Evolutionary conservation across 2,113 vertebrate genomes (phyloP), one percentile per base, ranked within the genome.

Genomic region (Dipodomys spectabilis): DNA sequence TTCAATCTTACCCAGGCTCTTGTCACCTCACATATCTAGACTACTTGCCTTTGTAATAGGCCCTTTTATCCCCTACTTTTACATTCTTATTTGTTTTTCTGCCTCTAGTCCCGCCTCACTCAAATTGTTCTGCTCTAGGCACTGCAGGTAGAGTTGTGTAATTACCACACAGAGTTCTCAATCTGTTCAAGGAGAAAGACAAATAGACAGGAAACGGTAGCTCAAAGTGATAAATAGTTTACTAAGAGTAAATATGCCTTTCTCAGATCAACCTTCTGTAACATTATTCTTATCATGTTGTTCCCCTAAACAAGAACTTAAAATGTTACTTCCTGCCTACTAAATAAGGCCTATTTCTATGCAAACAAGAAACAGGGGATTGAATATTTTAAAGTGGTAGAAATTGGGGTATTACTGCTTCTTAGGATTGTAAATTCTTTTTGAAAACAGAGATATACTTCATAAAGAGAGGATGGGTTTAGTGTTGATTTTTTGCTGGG

Each of bases 311-410:
- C 32, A 81, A 87, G 49, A 69, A 75, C 19, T 64, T 69, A 64
- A 15, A 69, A 68, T 39, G 53, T 39, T 8, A 93, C 27, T n/a
- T 69, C 35, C 49, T 60, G 44, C 49, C 23, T 82, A 22, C 30
- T 39, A 88, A 90, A 73, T 77, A 77, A 94, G 85, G 27, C 15
- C 32, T 45, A 82, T 69, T 89, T 89, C 23, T 82, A 35, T 74
- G n/a, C n/a, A 92, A 92, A 92, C 10, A 87, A 49, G 30, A 22
- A 20, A 80, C 80, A 2, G 16, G 27, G 82, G 25, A 80, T 74
- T 2, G 0, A 28, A n/a, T 74, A 27, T 27, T 64, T 64, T n/a
- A 18, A 35, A 44, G 11, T 3, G 35, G 11, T 23, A 27, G 27
- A 18, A 2, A 19, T 12, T 0, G 19, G 35, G 11, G 2, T 84